Base-by-base conservation (phyloP, 2,888 invertebrate species). In the Ferdinandea cuprea region DNA sequence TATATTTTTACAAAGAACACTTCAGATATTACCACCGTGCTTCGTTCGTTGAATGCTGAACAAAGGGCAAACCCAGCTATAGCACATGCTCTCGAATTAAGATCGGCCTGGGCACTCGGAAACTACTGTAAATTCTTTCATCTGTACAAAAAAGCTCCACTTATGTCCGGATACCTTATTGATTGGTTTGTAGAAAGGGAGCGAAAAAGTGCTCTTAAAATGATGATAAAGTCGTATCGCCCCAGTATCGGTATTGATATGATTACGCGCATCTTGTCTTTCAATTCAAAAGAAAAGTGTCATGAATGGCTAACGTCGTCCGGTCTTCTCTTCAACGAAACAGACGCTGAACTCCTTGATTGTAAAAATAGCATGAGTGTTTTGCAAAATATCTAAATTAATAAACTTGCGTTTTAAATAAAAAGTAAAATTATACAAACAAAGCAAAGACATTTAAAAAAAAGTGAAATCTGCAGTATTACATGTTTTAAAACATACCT, bases 131-230 rank as follows among this genome's bases (percentile, higher is more conserved):
- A 94, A 90, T 96, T 99, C 91, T 99, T 99, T 93, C 93, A 95
- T 88, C 92, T 99, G 79, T 99, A 99, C 91, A 94, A 94, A 88
- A 92, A 92, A 79, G 96, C 99, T 42, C 99, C 99, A 17, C 93
- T 96, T 89, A 99, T 99, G 99, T 96, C 97, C 50, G 97, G 97
- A 73, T 98, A 97, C 92, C 93, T 99, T 86, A 96, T 99, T 92
- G 99, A 99, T 92, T 98, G 99, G 98, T 99, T 99, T 93, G 94
- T 98, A 89, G 96, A 98, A 86, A 93, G 99, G 89, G 98, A 99
- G 91, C 93, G 99, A 89, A 98, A 97, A 92, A 92, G 93, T 87
- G 99, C 98, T 88, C 93, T 99, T 89, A 98, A 96, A 92, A 94
- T 94, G 90, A 96, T 99, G 91, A 94, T 98, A 86, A 99, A 98